Evolutionary conservation across 2,797 vertebrate genomes (phyloP).

Genomic region (Takifugu rubripes): DNA sequence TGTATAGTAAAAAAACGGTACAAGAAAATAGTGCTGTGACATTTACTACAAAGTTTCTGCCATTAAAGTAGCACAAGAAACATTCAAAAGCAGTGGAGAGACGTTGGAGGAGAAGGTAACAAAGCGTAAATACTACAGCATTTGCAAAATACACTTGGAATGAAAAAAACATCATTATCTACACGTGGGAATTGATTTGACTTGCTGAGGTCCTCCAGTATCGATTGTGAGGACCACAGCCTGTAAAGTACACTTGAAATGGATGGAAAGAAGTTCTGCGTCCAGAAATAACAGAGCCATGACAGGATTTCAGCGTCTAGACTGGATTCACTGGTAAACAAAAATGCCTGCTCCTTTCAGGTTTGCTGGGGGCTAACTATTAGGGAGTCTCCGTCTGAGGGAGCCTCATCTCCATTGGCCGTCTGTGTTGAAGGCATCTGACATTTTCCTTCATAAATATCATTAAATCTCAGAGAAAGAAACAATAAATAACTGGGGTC

Average conservation of each 20-base stretch:
- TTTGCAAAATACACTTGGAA: not conserved
- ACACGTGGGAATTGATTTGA: too few species aligned
- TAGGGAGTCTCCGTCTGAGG: constrained; percentile 2
- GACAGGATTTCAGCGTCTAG: not conserved
- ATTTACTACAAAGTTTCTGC: constrained; percentile 29
- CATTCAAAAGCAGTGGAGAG: constrained; percentile 10
- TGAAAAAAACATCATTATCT: too few species aligned
- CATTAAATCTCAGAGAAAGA: constrained; percentile 31
- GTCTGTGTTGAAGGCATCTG: constrained; percentile 13
- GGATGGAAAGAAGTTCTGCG: too few species aligned
- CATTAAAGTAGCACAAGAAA: constrained; percentile 23
- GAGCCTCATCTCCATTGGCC: not conserved
- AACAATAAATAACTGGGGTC: constrained; percentile 37
- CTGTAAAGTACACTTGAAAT: too few species aligned
- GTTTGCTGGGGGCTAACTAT: not conserved
- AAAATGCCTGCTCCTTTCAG: not conserved
- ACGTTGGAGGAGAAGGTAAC: constrained; percentile 7
- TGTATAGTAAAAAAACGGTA: not conserved
- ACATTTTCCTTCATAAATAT: constrained; percentile 41
- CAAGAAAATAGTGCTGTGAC: constrained; percentile 22
- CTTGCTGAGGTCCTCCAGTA: too few species aligned
- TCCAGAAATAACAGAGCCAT: not conserved
- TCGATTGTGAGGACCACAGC: too few species aligned
- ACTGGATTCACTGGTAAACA: not conserved
- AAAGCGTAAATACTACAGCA: constrained; percentile 7